Base-by-base conservation (phyloP, 2,888 invertebrate species). In the Lasioglossum morio region DNA sequence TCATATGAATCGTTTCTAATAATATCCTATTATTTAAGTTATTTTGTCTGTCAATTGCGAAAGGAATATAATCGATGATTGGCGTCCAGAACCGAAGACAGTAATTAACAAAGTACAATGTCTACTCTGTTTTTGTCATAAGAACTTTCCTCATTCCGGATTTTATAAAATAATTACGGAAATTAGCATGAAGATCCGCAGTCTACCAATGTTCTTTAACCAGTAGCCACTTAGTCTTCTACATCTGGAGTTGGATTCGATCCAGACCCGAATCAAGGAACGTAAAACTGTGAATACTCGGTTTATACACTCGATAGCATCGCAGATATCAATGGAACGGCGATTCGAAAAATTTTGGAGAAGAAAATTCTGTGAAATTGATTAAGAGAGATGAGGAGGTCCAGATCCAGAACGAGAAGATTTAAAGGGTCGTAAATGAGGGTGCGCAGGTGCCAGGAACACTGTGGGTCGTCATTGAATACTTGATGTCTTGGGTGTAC, bases 341-440 rank as follows among this genome's bases (percentile, higher is more conserved):
- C 12, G 69, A 23, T 1, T 37, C 40, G 1, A 40, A n/a, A 12
- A 40, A 16, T 30, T 30, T 30, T 70, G n/a, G 1, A 1, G 5
- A 37, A 70, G 37, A 63, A 16, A 16, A 14, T 40, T 40, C 40
- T 12, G 23, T 40, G 3, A 14, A 70, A 40, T 70, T 40, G 14
- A 27, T 27, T 46, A 43, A 27, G 2, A 27, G 7, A 37, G 57
- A 37, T 37, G 37, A 16, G n/a, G 1, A 75, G 53, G 5, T 10
- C 40, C 16, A 79, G 63, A 48, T 79, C 8, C 10, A n/a, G 69
- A 57, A 69, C 16, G 16, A 34, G 53, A 14, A 16, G 69, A 69
- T 75, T 57, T 53, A 69, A 80, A 75, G 80, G 23, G 40, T 70
- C 69, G 53, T 79, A 79, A 79, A 74, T 60, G 73, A 60, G 46